phyloP scores from a whole-genome alignment of 2,113 vertebrate species.

The Ranitomeya imitator region DNA sequence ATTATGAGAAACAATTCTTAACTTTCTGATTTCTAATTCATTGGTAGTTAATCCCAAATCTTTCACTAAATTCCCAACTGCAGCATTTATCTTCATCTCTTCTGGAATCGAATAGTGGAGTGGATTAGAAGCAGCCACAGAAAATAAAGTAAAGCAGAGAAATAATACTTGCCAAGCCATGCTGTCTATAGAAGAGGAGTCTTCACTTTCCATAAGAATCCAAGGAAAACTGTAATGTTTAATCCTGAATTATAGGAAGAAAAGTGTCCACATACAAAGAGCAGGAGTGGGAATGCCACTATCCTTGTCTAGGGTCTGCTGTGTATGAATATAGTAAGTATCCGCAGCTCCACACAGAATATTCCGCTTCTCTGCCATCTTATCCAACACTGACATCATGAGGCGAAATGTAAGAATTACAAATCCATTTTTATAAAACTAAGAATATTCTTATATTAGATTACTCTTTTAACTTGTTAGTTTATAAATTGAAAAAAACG shows the following conservation, averaged over 20 bases:
- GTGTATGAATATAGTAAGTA: constrained; percentile 35
- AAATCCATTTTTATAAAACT: background rate
- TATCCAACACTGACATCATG: constrained; percentile 35
- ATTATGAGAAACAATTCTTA: constrained; percentile 70
- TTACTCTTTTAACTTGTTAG: no score
- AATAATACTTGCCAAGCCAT: constrained; percentile 66
- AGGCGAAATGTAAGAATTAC: constrained; percentile 44
- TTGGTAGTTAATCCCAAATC: constrained; percentile 70
- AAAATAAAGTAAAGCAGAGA: constrained; percentile 68
- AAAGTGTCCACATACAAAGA: background rate
- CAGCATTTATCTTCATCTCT: constrained; percentile 72
- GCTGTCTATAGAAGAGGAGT: background rate
- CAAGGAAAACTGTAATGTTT: background rate
- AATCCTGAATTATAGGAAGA: background rate
- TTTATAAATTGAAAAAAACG: no score
- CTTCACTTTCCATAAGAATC: background rate
- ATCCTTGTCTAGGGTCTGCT: constrained; percentile 6
- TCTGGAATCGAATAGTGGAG: constrained; percentile 75
- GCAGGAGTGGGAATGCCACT: background rate
- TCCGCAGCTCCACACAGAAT: background rate
- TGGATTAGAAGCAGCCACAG: constrained; percentile 61
- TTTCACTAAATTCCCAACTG: constrained; percentile 75
- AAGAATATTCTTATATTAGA: background rate
- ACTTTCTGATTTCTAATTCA: constrained; percentile 66
- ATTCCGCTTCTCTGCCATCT: constrained; percentile 8